Evolutionary conservation across 2,888 invertebrate species (phyloP), one percentile per base, ranked within the genome.

Genomic region (Drosophila greeni): DNA sequence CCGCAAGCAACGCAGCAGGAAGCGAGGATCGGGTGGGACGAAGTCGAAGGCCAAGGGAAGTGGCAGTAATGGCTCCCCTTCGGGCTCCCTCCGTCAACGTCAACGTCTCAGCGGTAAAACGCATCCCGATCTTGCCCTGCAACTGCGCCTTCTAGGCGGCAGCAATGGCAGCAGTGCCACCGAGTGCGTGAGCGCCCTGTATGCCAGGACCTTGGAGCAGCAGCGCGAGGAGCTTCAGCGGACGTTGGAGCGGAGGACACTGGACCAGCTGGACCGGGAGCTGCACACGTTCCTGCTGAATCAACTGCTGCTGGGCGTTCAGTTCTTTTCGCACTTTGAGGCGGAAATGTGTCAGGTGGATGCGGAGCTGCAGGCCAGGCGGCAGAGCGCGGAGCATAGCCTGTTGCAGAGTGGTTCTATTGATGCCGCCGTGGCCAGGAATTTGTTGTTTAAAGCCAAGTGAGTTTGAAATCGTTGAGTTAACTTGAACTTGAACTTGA

Each of bases 291-390:
- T 95, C 86, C 89, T 95, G 11, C 87, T 95, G 12, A 95, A 95
- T 85, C 94, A 95, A 86, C 91, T 95, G 59, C 90, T 95, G 56
- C 90, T 95, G 86, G 92, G 92, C 14, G 90, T 94, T 23, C 94
- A 95, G 88, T 95, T 95, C 89, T 95, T 94, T 81, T 92, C 93
- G 72, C 93, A 95, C 86, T 95, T 92, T 84, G 93, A 95, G 86
- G 91, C 86, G 43, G 89, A 89, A 66, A 72, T 87, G 55, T 69
- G 74, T 9, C 68, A 72, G 48, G 80, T 86, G 11, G 77, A 82
- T 23, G 85, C 86, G n/a, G 78, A 85, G 49, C 73, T 86, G 26
- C 62, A 77, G 51, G 73, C 79, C 45, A 79, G 76, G 33, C 87
- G 87, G 23, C 83, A 86, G 23, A 18, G 23, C 14, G 79, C 85